Conservation (phyloP, 2,113 vertebrate species). For the Uria lomvia region DNA sequence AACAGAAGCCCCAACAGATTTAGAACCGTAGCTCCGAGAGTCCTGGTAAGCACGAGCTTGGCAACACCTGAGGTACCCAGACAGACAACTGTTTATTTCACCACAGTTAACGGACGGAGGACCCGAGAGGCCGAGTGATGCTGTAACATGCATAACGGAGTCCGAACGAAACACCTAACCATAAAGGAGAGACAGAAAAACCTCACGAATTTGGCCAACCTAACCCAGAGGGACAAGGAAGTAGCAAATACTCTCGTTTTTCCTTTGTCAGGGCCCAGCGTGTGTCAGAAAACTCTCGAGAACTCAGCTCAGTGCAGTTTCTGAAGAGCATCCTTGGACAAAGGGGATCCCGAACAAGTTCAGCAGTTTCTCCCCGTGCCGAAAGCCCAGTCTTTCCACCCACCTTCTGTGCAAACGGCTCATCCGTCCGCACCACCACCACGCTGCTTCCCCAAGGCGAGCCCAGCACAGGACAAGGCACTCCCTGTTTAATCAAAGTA, state of each 20-base stretch:
- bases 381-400: not conserved
- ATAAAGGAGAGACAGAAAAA: not conserved
- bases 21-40: not conserved
- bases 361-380: not conserved
- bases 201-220: not conserved
- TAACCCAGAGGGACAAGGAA: accelerated
- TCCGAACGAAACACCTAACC: accelerated
- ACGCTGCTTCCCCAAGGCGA: not conserved
- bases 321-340: not conserved
- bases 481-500: conserved; percentile 30
- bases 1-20: not conserved
- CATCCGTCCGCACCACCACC: not conserved
- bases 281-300: not conserved
- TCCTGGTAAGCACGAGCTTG: not conserved
- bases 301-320: accelerated
- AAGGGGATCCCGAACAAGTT: accelerated
- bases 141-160: not conserved
- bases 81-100: not conserved
- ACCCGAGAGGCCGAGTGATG: not conserved
- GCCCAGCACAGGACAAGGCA: conserved; percentile 44
- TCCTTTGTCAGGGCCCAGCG: accelerated
- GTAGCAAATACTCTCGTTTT: accelerated
- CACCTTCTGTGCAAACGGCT: accelerated
- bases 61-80: not conserved
- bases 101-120: not conserved